Base-by-base conservation (phyloP, 2,888 invertebrate species). In the Xestia rhomboidea region DNA sequence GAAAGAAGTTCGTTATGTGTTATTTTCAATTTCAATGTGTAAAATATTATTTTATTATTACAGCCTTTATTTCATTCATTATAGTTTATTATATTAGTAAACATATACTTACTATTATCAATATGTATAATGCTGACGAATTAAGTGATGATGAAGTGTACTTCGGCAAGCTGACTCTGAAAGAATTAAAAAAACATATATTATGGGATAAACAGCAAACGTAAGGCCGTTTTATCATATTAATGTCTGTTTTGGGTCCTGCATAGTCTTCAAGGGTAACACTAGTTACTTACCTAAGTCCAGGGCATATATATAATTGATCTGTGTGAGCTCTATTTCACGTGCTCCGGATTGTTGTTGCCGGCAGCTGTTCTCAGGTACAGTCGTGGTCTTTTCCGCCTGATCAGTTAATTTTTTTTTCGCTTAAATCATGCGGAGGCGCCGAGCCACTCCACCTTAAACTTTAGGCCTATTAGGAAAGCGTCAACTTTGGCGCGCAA, bases 101-200 rank as follows among this genome's bases (percentile, higher is more conserved):
- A 76, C 84, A 70, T 8, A 71, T 87, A 51, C 54, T 76, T 64
- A 46, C 70, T 60, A 49, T 38, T 54, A 84, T 63, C 15, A 87
- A 82, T 63, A 54, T 69, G 38, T 68, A 60, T 64, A 68, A 67
- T 63, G 27, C 46, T 0, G 88, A 88, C 38, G 89, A 89, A 11
- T 38, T 84, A 27, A 92, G 91, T 86, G 95, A 95, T 49, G 94
- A 94, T 66, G 95, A 95, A 88, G 88, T 95, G 67, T 94, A 91
- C 87, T 90, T 93, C 74, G 95, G 95, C 49, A 92, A 93, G 69
- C 74, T 95, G n/a, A 90, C 93, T 24, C 77, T 95, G 4, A 92
- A 92, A 86, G 95, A 95, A 93, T 79, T 94, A 15, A 93, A 92
- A 83, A 94, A 91, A 85, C 90, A 87, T 82, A 83, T 94, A 72